A percentile compares a stretch with the other conserved stretches of the same genome.
Conservation (phyloP, 2,113 vertebrate genomes). For the Eudorcas thomsonii region DNA sequence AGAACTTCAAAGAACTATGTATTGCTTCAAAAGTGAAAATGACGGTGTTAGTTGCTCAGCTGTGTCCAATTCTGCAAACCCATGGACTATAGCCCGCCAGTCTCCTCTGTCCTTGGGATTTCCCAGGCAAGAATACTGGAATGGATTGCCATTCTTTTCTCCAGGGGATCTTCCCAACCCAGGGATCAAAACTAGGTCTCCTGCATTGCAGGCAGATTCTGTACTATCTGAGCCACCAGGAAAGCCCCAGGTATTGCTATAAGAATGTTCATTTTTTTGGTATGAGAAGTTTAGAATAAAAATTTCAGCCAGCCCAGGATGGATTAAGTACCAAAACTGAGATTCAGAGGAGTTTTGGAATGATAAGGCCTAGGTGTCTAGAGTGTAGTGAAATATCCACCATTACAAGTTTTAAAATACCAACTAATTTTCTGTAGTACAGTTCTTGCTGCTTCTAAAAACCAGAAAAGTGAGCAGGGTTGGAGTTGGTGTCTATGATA, state of each 20-base stretch:
- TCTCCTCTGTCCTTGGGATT: not conserved
- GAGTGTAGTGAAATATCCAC: fast-evolving
- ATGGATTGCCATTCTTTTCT: not conserved
- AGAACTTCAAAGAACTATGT: not conserved
- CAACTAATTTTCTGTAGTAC: not conserved
- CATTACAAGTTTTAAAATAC: not conserved
- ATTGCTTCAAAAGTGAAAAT: not conserved
- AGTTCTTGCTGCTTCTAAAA: not conserved
- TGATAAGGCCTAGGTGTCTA: fast-evolving
- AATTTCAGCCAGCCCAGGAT: not conserved
- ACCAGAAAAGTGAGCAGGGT: not conserved
- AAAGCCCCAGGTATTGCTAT: not conserved
- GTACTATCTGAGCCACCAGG: not conserved
- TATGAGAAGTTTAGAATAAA: not conserved
- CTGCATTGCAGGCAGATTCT: not conserved
- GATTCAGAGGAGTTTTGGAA: not conserved
- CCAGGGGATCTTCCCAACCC: not conserved
- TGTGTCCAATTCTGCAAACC: not conserved
- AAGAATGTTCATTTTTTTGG: not conserved
- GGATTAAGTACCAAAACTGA: not conserved
- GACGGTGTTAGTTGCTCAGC: not conserved
- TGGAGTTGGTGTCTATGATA: not conserved
- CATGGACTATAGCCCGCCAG: not conserved
- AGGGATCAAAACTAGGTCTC: not conserved
- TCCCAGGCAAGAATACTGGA: not conserved